A percentile compares a stretch with the other conserved stretches of the same genome.
These are phyloP conservation scores for Pseudochirops corinnae DNA, from an alignment of 2,797 vertebrate species.

Conservation along the genomic window DNA sequence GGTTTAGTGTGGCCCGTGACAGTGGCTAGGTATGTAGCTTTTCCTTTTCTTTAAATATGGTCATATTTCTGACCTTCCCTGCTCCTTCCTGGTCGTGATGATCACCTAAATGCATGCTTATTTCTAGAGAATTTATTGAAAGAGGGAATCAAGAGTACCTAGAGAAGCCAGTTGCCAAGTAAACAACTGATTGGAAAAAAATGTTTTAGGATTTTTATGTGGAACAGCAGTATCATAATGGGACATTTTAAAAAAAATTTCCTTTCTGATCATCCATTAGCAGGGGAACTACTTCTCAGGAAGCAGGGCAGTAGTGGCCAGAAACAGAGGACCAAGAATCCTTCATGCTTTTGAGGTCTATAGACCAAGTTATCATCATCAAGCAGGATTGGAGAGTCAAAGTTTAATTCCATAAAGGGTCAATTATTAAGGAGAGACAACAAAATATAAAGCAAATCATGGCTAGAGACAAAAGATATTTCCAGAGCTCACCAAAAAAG, in stretches of 20 bases:
- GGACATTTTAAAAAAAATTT: not conserved
- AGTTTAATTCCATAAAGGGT: not conserved
- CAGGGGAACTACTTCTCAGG: not conserved
- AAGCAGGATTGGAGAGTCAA: not conserved
- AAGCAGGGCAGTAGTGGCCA: not conserved
- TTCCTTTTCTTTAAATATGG: constrained; percentile 85
- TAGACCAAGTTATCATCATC: not conserved
- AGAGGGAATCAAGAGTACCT: not conserved
- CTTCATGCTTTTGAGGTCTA: not conserved
- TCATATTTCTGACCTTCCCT: constrained; percentile 82
- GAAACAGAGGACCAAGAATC: not conserved
- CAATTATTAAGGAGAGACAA: not conserved
- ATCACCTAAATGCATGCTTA: constrained; percentile 76
- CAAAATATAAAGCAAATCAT: not conserved
- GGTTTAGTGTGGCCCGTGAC: constrained; percentile 87
- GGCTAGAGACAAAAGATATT: not conserved
- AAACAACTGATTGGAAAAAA: not conserved
- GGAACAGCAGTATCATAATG: not conserved
- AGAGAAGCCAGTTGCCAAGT: not conserved
- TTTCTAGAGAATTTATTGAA: not conserved
- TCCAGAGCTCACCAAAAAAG: not conserved
- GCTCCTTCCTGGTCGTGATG: constrained; percentile 81
- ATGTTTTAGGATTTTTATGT: not conserved
- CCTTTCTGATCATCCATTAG: not conserved
- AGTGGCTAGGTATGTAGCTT: constrained; percentile 86